These are phyloP conservation scores for Alviniconcha marisindica DNA, from an alignment of 1,140 invertebrate genomes.

Conservation along the genomic window DNA sequence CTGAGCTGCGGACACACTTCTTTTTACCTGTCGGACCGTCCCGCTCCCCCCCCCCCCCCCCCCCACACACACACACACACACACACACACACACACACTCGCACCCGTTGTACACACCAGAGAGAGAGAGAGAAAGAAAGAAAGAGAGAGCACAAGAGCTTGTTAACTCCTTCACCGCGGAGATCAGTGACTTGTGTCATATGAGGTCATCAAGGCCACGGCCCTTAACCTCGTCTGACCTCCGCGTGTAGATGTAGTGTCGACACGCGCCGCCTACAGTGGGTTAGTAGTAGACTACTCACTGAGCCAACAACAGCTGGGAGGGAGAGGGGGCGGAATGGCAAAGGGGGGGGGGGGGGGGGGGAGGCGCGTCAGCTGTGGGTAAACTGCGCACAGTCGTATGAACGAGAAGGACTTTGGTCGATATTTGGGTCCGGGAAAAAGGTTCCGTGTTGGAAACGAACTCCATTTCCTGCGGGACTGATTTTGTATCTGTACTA, in stretches of 20 bases:
- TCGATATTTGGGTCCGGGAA: too few species aligned
- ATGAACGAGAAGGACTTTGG: too few species aligned
- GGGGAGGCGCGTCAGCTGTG: neutral
- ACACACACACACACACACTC: too few species aligned
- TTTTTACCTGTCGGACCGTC: neutral
- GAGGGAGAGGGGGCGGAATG: neutral
- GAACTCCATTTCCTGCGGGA: too few species aligned
- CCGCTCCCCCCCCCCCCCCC: too few species aligned
- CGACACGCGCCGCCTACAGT: neutral
- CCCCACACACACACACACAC: too few species aligned
- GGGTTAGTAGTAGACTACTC: slow-evolving; percentile 14
- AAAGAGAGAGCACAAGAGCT: neutral
- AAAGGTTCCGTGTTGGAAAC: too few species aligned
- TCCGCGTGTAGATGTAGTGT: neutral
- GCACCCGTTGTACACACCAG: too few species aligned
- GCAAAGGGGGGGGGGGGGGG: too few species aligned
- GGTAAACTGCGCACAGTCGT: too few species aligned
- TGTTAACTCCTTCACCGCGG: neutral
- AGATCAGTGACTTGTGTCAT: neutral
- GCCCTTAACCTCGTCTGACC: slow-evolving; percentile 23
- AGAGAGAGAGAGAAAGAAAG: slow-evolving; percentile 16
- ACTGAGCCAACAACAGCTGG: neutral
- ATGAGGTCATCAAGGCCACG: slow-evolving; percentile 21
- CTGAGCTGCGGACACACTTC: too few species aligned
- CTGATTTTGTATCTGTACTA: too few species aligned